phyloP scores from a whole-genome alignment of 2,888 invertebrate genomes.

The Sarcophaga carnaria region DNA sequence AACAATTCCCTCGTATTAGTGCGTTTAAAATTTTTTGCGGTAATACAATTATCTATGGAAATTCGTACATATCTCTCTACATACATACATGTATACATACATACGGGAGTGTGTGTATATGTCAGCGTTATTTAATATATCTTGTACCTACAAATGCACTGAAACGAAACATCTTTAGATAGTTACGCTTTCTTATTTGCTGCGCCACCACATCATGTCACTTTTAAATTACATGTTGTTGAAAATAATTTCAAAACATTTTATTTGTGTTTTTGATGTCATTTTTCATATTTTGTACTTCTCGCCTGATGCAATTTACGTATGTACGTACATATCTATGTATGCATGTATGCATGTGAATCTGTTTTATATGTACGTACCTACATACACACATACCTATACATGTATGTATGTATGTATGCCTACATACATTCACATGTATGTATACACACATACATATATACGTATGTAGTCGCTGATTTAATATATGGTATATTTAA shows the following conservation, averaged over 20 bases:
- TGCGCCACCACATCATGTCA: conserved; percentile 65
- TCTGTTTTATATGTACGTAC: too few relatives aligned
- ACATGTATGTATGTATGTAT: too few relatives aligned
- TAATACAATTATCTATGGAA: neutral
- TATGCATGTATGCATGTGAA: too few relatives aligned
- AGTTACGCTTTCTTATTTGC: conserved; percentile 67
- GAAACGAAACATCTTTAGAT: conserved; percentile 65
- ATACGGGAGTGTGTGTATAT: neutral
- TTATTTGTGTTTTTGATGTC: neutral
- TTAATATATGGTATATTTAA: too few relatives aligned
- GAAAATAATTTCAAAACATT: conserved; percentile 20
- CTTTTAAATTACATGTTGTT: conserved; percentile 63
- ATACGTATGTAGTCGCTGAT: too few relatives aligned
- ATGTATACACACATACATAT: too few relatives aligned
- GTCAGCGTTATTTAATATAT: neutral
- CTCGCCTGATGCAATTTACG: conserved; percentile 47
- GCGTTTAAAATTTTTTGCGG: neutral
- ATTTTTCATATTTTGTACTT: conserved; percentile 30
- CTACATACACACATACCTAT: too few relatives aligned
- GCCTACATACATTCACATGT: too few relatives aligned
- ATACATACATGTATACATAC: neutral
- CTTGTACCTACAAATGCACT: conserved; percentile 61
- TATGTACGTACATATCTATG: neutral
- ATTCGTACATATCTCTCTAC: neutral
- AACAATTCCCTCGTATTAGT: neutral